Evolutionary conservation across 92 coral and sea anemone species (phyloP), one percentile per base, ranked within the genome.

Genomic region (Zoanthus sociatus): DNA sequence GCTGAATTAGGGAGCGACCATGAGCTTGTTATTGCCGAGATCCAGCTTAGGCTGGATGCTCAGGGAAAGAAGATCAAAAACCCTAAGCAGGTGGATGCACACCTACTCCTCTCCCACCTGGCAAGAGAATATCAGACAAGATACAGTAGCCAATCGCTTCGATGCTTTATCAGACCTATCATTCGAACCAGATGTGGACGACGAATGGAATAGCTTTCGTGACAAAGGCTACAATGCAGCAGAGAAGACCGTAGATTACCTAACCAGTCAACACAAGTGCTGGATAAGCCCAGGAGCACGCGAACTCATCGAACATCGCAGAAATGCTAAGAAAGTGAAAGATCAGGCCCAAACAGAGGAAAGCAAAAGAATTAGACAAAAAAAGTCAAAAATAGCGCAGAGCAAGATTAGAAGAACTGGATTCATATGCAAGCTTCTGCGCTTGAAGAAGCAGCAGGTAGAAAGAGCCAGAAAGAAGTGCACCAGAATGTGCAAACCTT

Each of bases 51-150:
- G 88, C 70, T 84, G 82, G 82, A 55, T 44, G 73, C 88, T 18
- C 81, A 71, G 79, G 82, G 50, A 71, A 84, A 71, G 88, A 71
- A 45, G 88, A 84, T 70, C 61, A 84, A 84, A 58, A 71, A 70
- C 42, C 50, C 66, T 71, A 72, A 58, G 81, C 88, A 47, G 60
- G 71, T 84, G 88, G 88, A 84, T 53, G 81, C 88, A 84, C 82
- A 84, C 46, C 47, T 84, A 74, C 82, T 84, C 88, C 82, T 84
- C 88, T 82, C 82, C 44, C 18, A 72, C 9, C 61, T 71, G 82
- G 87, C 56, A 83, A 83, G 64, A 67, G 16, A 61, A 7, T 31
- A 15, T 75, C 63, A 37, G 42, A 46, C 33, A 83, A 83, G 74
- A 83, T 26, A 26, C 26, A 26, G 26, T 71, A 83, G 87, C 68